These are phyloP conservation scores for Macroglossus sobrinus DNA, from an alignment of 2,113 vertebrate genomes.

Conservation along the genomic window DNA sequence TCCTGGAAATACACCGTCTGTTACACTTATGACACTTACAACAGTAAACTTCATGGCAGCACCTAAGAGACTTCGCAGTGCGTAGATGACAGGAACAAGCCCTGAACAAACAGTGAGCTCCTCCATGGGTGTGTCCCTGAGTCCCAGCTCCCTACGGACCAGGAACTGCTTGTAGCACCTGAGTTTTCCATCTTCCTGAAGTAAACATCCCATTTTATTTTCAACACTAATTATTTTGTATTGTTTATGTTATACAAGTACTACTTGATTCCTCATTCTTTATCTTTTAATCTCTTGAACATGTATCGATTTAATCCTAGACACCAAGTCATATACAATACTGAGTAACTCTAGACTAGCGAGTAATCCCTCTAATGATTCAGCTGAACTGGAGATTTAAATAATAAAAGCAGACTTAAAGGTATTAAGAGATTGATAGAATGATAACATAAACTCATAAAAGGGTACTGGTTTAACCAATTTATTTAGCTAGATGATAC, in stretches of 20 bases:
- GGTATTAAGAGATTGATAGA: background rate
- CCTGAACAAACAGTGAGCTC: background rate
- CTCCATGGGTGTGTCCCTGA: background rate
- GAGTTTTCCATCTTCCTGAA: background rate
- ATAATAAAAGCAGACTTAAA: conserved; percentile 25
- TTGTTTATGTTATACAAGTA: background rate
- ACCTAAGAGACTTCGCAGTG: background rate
- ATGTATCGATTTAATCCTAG: conserved; percentile 1
- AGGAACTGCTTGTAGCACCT: background rate
- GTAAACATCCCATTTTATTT: background rate
- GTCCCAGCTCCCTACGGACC: background rate
- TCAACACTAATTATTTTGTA: background rate
- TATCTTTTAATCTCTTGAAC: background rate
- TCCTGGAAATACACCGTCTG: background rate
- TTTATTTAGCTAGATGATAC: background rate
- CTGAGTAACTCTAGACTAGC: background rate
- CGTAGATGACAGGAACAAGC: background rate
- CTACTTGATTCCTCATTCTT: background rate
- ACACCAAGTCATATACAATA: background rate
- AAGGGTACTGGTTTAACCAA: background rate
- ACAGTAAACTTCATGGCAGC: background rate
- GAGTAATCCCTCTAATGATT: conserved; percentile 1
- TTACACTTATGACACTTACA: background rate
- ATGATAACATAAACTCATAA: background rate
- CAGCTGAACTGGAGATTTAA: background rate